Evolutionary conservation across 2,888 invertebrate genomes (phyloP), one percentile per base, ranked within the genome.

Genomic region (Nomada fabriciana): DNA sequence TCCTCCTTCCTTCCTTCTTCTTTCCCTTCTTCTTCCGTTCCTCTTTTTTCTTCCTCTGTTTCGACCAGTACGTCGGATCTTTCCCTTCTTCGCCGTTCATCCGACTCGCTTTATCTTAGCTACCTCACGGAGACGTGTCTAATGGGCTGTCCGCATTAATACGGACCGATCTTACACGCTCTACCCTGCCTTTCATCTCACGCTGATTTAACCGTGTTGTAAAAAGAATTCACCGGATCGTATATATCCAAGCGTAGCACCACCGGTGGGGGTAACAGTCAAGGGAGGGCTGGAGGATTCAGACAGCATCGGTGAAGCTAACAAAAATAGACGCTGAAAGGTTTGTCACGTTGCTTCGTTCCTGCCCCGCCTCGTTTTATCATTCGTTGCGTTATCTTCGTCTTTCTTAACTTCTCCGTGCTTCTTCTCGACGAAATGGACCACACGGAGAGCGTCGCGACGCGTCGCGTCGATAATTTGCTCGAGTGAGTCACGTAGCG

Each of bases 151-250:
- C 74, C 82, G 83, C 89, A 86, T 90, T 90, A 88, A 91, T 87
- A 86, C 85, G 84, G 68, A 65, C 73, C 85, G 83, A 87, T 84
- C 83, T 69, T 88, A 69, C 88, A 75, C 79, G 82, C 80, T 87
- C 53, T 29, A 65, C 68, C 61, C 71, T 76, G 85, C 82, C 90
- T 91, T 91, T 91, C 92, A 92, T 91, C 91, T 92, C 84, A 86
- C 87, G 88, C 89, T 91, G 91, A 91, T 91, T 92, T 91, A 91
- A 89, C 89, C 87, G 88, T 67, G 85, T 90, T 89, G 90, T 91
- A 90, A 90, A 92, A 91, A 90, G 89, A 91, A 91, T 91, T 89
- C 89, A 90, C 89, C 87, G 90, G 87, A 85, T 88, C 88, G 86
- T 88, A 87, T 87, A 85, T 84, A 88, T 76, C 72, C 50, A 60